Percentiles rank a stretch among this genome's conserved stretches.
These are phyloP conservation scores for Parauchenoglanis ngamensis DNA, from an alignment of 2,797 vertebrate genomes.

Conservation along the genomic window DNA sequence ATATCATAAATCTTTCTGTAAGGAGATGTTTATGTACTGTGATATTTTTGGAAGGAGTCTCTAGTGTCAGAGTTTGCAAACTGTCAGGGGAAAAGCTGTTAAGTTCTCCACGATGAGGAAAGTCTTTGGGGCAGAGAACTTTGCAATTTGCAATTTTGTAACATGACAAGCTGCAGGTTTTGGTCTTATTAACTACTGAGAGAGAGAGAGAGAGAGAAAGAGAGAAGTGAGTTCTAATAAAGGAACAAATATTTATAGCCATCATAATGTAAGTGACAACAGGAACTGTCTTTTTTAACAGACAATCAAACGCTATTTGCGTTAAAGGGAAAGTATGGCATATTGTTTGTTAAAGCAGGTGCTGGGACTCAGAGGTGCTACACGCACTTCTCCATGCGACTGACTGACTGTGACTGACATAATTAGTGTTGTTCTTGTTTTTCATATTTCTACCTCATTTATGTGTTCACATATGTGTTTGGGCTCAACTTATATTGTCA, in stretches of 20 bases:
- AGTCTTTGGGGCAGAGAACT: neutral
- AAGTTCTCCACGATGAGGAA: neutral
- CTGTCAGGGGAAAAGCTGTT: neutral
- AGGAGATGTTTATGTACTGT: neutral
- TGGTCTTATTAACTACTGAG: neutral
- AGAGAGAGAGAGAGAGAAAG: too few species aligned
- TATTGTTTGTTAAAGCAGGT: neutral
- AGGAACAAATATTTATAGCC: neutral
- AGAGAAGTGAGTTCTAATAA: neutral
- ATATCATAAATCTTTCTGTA: neutral
- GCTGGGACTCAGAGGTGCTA: too few species aligned
- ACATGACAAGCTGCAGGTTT: neutral
- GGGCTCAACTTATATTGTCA: too few species aligned
- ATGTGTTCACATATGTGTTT: too few species aligned
- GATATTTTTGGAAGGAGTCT: neutral
- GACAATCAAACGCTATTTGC: too few species aligned
- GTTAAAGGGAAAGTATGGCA: neutral
- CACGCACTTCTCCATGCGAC: too few species aligned
- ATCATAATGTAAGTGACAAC: too few species aligned
- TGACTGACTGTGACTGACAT: too few species aligned
- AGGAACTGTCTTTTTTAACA: too few species aligned
- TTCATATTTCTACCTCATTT: too few species aligned
- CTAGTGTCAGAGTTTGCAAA: neutral
- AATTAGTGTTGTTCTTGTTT: too few species aligned
- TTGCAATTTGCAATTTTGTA: neutral